Evolutionary conservation across 2,797 vertebrate genomes (phyloP).

Genomic region (Oreortyx pictus): DNA sequence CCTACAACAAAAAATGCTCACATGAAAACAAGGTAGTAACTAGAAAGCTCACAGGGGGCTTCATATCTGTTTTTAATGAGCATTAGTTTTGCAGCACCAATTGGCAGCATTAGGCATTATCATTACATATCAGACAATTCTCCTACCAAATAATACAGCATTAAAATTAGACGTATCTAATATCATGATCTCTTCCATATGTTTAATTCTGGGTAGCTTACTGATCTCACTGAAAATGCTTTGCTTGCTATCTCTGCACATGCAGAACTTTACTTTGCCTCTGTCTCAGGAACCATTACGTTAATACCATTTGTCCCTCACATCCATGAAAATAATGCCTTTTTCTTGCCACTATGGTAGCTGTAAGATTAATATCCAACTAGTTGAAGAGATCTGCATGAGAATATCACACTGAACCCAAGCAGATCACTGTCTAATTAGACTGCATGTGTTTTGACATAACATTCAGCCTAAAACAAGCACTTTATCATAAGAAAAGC

Average conservation of each 20-base stretch:
- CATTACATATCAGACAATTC: background rate
- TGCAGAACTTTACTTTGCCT: background rate
- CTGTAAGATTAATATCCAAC: background rate
- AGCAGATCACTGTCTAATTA: background rate
- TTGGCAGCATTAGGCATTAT: background rate
- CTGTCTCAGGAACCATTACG: background rate
- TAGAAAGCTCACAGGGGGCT: fast-evolving
- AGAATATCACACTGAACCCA: background rate
- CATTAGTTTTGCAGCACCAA: background rate
- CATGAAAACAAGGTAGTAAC: background rate
- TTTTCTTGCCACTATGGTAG: background rate
- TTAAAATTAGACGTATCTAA: background rate
- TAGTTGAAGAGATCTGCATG: background rate
- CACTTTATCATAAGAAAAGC: background rate
- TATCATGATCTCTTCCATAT: background rate
- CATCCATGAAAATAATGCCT: fast-evolving
- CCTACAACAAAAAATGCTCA: slow-evolving; percentile 75
- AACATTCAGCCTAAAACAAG: background rate
- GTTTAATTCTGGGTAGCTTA: background rate
- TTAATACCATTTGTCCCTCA: background rate
- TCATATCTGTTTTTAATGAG: background rate
- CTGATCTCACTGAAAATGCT: background rate
- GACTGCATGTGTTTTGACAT: background rate
- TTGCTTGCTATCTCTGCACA: background rate
- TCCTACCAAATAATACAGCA: background rate